Evolutionary conservation across 2,888 invertebrate species (phyloP).

Genomic region (Gerris lacustris): DNA sequence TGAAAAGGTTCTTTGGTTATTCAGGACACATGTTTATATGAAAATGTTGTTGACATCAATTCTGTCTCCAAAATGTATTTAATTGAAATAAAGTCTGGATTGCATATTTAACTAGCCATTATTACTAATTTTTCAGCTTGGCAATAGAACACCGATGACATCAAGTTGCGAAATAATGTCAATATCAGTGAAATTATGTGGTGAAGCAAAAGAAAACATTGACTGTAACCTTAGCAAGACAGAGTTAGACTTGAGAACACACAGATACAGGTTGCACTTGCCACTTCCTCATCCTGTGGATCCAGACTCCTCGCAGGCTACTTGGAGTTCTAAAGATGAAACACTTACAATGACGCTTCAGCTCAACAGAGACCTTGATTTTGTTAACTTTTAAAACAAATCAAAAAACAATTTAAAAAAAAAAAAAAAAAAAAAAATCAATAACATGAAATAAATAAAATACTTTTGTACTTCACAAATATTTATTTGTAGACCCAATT

Average conservation of each 20-base stretch:
- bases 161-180: constrained; percentile 80
- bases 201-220: constrained; percentile 60
- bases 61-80: no score
- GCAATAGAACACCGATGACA: constrained; percentile 61
- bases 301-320: constrained; percentile 66
- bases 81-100: no score
- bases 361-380: constrained; percentile 70
- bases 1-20: no score
- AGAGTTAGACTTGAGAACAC: constrained; percentile 50
- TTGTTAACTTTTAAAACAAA: constrained; percentile 60
- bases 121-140: background rate
- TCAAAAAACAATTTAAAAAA: no score
- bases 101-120: no score
- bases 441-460: background rate
- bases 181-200: constrained; percentile 61
- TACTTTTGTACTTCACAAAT: no score
- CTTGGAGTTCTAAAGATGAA: constrained; percentile 56
- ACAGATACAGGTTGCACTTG: constrained; percentile 55
- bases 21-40: no score
- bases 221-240: constrained; percentile 53
- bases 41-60: no score
- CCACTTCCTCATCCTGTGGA: constrained; percentile 71
- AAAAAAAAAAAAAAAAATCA: no score
- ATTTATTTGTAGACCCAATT: no score
- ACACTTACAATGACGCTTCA: constrained; percentile 58